Percentiles rank a stretch among this genome's conserved stretches.
phyloP scores from a whole-genome alignment of 2,113 vertebrate genomes.

The Mystacornis crossleyi region DNA sequence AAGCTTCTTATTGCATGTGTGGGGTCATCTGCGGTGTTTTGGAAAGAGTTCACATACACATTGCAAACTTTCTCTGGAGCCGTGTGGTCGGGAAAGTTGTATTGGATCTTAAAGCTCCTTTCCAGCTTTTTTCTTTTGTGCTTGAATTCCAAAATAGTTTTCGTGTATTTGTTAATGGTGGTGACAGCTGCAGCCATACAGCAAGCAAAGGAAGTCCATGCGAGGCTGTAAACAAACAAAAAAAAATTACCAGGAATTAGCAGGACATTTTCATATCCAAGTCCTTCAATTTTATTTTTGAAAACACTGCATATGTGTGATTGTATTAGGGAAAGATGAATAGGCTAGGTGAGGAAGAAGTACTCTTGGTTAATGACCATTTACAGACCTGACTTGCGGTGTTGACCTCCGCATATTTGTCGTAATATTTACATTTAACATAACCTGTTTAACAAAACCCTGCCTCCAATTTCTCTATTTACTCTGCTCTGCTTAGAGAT shows the following conservation, averaged over 20 bases:
- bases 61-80: slow-evolving; percentile 85
- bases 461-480: background rate
- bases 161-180: slow-evolving; percentile 88
- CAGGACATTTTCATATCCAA: background rate
- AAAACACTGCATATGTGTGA: background rate
- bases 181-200: slow-evolving; percentile 90
- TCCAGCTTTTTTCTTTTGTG: slow-evolving; percentile 86
- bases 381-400: background rate
- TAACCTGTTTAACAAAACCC: background rate
- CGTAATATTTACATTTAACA: background rate
- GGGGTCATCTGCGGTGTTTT: slow-evolving; percentile 78
- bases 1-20: slow-evolving; percentile 74
- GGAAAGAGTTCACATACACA: slow-evolving; percentile 86
- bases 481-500: background rate
- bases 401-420: background rate
- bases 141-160: slow-evolving; percentile 88
- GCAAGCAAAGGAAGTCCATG: slow-evolving; percentile 90
- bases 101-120: slow-evolving; percentile 85
- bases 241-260: background rate
- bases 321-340: background rate
- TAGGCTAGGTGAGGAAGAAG: background rate
- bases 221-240: slow-evolving; percentile 77
- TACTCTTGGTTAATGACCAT: background rate
- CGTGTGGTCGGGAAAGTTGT: slow-evolving; percentile 79
- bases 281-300: background rate